Conservation (phyloP, 2,797 vertebrate species). For the Percopsis omiscomaycus region DNA sequence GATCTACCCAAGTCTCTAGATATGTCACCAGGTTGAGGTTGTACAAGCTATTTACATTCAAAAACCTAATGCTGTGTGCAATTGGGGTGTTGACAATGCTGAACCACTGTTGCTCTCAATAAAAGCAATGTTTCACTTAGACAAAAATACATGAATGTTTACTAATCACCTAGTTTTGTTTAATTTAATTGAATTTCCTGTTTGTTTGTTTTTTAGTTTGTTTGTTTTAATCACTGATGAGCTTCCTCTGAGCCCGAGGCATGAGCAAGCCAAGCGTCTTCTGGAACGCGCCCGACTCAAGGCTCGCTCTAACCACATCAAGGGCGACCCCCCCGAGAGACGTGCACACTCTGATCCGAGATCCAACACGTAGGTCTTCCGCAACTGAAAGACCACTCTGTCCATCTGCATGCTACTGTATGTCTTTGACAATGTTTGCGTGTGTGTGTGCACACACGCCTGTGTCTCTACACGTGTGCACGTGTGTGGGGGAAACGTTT, state of each 20-base stretch:
- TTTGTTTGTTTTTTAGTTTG: constrained; percentile 68
- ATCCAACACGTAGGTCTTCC: constrained; percentile 63
- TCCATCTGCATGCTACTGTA: neutral
- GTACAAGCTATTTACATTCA: constrained; percentile 25
- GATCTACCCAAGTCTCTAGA: constrained; percentile 16
- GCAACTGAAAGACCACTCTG: neutral
- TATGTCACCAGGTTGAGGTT: constrained; percentile 28
- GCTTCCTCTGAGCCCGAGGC: constrained; percentile 83
- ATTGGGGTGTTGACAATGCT: neutral
- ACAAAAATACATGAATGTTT: neutral
- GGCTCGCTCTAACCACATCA: constrained; percentile 84
- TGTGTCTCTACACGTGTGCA: neutral
- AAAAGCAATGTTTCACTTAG: neutral
- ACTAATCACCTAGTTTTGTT: neutral
- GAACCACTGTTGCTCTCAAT: neutral
- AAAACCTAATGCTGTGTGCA: constrained; percentile 17
- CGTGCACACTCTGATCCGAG: constrained; percentile 65
- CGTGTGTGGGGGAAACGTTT: neutral
- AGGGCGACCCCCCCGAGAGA: constrained; percentile 80
- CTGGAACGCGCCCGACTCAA: constrained; percentile 89
- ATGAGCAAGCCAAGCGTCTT: constrained; percentile 89
- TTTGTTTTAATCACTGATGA: constrained; percentile 73
- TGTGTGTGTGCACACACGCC: too few species aligned
- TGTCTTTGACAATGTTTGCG: neutral
- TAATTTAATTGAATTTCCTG: neutral